Conservation (phyloP, 2,797 vertebrate species). For the Acipenser ruthenus region DNA sequence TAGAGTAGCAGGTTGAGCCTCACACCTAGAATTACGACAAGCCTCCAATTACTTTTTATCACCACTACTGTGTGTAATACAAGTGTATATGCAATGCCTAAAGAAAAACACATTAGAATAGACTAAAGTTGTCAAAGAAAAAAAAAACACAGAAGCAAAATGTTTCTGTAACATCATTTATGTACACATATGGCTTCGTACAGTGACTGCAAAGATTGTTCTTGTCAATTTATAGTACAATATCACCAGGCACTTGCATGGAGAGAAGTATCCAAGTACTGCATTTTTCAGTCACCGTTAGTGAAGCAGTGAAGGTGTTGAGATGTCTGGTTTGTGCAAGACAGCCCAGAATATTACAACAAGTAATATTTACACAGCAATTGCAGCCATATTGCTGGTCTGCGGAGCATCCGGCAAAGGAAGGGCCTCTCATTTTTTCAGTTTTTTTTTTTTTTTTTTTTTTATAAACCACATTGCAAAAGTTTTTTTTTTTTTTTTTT, state of each 20-base stretch:
- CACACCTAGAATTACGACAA: too few relatives aligned
- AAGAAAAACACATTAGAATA: constrained; percentile 10
- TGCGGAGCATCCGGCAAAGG: constrained; percentile 37
- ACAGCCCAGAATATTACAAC: constrained; percentile 44
- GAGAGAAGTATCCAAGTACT: constrained; percentile 47
- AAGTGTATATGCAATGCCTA: not conserved
- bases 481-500: constrained; percentile 53
- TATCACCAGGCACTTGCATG: constrained; percentile 65
- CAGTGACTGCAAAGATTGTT: constrained; percentile 72
- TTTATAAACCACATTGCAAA: constrained; percentile 70
- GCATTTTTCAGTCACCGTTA: constrained; percentile 42
- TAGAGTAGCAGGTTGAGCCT: too few relatives aligned
- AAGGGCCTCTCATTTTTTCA: constrained; percentile 27
- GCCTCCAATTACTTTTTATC: too few relatives aligned
- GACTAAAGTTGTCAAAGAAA: constrained; percentile 26
- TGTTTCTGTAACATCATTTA: constrained; percentile 64
- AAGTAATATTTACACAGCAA: constrained; percentile 45
- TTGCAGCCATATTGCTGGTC: constrained; percentile 35
- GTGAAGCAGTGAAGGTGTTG: constrained; percentile 46
- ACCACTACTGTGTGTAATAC: too few relatives aligned
- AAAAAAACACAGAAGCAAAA: constrained; percentile 49
- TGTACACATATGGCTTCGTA: constrained; percentile 86
- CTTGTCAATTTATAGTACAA: constrained; percentile 64
- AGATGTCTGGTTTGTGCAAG: constrained; percentile 31
- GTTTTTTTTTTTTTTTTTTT: constrained; percentile 30